Base-by-base conservation (phyloP, 2,888 invertebrate genomes). In the Eubasilissa splendida region DNA sequence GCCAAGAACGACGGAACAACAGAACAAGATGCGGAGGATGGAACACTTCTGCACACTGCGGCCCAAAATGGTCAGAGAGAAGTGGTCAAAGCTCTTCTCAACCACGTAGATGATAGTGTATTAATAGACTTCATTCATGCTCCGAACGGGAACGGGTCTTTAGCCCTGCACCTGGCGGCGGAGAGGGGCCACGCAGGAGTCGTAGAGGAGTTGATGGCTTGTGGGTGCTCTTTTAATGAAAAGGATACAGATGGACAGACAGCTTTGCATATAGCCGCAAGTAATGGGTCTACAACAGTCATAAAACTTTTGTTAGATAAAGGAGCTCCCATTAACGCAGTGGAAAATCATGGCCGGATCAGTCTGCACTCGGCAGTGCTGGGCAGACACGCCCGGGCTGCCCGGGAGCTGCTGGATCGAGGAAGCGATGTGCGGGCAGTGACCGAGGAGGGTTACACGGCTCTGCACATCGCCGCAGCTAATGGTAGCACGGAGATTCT, bases 1-100 rank as follows among this genome's bases (percentile, higher is more conserved):
- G 4, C 4, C 2, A 42, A 42, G 42, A 22, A 22, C 22, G 42
- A 42, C 12, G 63, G 31, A 33, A 31, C 33, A 33, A 31, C n/a
- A 10, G 63, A 11, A 31, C 7, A 10, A 12, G 31, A 31, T 31
- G 12, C 9, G 11, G 31, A 63, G 7, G 33, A 12, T 5, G 11
- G 31, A 31, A 63, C 63, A 33, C 42, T n/a, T 12, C 33, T 63
- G 11, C 63, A 63, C 33, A 33, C 2, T 7, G 63, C 63, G 10
- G 63, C 33, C 31, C 33, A 3, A 31, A 11, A 63, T 12, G 63
- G 63, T 12, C 63, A 63, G 7, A 11, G 12, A 33, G 42, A 11
- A 33, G 63, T 63, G 33, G 11, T 63, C n/a, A 63, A 63, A 63
- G 31, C 33, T 63, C 10, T 63, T 33, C 63, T 63, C 63, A 33